phyloP scores from a whole-genome alignment of 2,888 invertebrate genomes.

The Cylindroiulus punctatus region DNA sequence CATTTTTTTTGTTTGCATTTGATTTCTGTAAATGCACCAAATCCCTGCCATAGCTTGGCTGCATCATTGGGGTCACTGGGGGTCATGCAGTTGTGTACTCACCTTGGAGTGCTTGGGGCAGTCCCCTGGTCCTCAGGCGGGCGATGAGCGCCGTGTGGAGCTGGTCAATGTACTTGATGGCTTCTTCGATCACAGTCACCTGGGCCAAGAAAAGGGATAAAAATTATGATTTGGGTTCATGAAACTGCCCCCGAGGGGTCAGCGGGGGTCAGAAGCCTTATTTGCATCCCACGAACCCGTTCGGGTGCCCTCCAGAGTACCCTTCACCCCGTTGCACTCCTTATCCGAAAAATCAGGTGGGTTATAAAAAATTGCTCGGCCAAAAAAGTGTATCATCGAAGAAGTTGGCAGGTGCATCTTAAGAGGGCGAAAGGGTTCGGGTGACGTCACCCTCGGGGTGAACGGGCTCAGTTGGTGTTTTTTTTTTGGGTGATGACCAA shows the following conservation, averaged over 20 bases:
- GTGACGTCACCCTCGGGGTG: not conserved
- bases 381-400: constrained; percentile 7
- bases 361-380: not conserved
- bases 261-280: not conserved
- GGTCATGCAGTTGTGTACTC: not conserved
- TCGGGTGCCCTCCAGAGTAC: not conserved
- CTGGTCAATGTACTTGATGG: constrained; percentile 67
- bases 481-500: constrained; percentile 6
- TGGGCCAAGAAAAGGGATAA: constrained; percentile 59
- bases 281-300: constrained; percentile 26
- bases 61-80: too few species aligned
- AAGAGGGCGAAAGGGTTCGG: not conserved
- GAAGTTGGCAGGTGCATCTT: not conserved
- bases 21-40: too few species aligned
- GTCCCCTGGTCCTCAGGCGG: constrained; percentile 62
- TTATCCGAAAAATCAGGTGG: not conserved
- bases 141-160: constrained; percentile 66
- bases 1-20: too few species aligned
- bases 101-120: constrained; percentile 59
- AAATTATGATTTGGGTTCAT: not conserved
- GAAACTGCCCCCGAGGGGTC: constrained; percentile 1
- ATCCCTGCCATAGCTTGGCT: too few species aligned
- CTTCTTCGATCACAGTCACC: constrained; percentile 68
- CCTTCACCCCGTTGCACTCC: not conserved
- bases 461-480: not conserved